These are phyloP conservation scores for Brachionus koreanus DNA, from an alignment of 1,140 invertebrate genomes.

Conservation along the genomic window DNA sequence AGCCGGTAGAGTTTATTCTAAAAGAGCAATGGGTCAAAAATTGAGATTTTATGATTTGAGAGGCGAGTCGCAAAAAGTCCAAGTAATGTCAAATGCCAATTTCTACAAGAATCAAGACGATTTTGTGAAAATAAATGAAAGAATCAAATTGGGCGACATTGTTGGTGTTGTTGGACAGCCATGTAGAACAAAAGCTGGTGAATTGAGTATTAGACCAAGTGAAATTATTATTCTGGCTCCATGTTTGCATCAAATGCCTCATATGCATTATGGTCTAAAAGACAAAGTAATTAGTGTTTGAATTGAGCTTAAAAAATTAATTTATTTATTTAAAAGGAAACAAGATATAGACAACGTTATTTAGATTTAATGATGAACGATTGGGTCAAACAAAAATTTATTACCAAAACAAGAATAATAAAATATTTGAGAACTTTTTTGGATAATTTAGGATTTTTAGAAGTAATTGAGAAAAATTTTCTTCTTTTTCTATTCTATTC, in stretches of 20 bases:
- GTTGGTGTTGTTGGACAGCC: slow-evolving; percentile 85
- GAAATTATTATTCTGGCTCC: slow-evolving; percentile 82
- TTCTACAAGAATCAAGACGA: slow-evolving; percentile 64
- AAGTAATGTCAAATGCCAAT: slow-evolving; percentile 83
- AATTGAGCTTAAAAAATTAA: background rate
- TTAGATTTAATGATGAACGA: slow-evolving; percentile 94
- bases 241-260: slow-evolving; percentile 94
- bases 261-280: slow-evolving; percentile 93
- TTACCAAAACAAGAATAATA: slow-evolving; percentile 82
- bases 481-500: slow-evolving; percentile 69
- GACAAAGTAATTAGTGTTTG: slow-evolving; percentile 60
- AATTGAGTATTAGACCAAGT: slow-evolving; percentile 86
- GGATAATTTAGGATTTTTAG: slow-evolving; percentile 87
- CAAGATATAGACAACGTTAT: slow-evolving; percentile 85
- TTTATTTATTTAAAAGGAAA: slow-evolving; percentile 53
- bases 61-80: slow-evolving; percentile 87
- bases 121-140: slow-evolving; percentile 74
- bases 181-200: slow-evolving; percentile 92
- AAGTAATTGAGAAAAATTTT: slow-evolving; percentile 76
- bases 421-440: slow-evolving; percentile 84
- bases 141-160: slow-evolving; percentile 88
- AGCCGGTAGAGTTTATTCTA: slow-evolving; percentile 78
- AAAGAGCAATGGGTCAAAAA: slow-evolving; percentile 86
- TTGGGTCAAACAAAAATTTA: slow-evolving; percentile 80
- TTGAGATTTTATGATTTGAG: slow-evolving; percentile 94